Evolutionary conservation across 2,113 vertebrate genomes (phyloP).

Genomic region (Myiozetetes cayanensis): DNA sequence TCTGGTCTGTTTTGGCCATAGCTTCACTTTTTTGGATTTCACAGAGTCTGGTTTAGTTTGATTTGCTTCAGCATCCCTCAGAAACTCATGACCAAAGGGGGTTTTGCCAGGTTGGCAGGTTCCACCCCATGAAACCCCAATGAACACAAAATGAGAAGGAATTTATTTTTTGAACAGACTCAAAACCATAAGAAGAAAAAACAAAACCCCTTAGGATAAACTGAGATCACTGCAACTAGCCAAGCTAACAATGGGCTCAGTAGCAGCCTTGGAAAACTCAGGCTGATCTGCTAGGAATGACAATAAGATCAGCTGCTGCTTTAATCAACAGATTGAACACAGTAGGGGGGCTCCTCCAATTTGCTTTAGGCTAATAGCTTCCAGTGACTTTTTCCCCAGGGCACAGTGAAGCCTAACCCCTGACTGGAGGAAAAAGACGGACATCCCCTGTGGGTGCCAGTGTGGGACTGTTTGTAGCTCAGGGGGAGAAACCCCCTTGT

Average conservation of each 20-base stretch:
- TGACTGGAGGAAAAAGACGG: neutral
- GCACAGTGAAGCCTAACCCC: neutral
- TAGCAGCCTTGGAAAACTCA: constrained; percentile 1
- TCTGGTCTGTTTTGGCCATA: neutral
- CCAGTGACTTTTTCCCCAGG: neutral
- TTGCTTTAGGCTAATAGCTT: constrained; percentile 24
- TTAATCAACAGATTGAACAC: constrained; percentile 48
- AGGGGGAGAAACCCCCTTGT: neutral
- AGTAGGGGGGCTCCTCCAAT: constrained; percentile 20
- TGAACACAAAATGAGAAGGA: neutral
- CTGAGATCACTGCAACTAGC: constrained; percentile 7
- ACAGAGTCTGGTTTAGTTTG: neutral
- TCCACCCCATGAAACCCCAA: neutral
- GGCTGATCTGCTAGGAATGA: constrained; percentile 17
- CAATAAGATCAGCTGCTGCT: constrained; percentile 34
- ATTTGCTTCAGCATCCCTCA: neutral
- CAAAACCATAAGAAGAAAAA: neutral
- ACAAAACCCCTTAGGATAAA: neutral
- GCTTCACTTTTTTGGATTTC: neutral
- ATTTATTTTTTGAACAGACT: neutral
- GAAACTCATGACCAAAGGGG: neutral
- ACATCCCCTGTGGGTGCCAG: neutral
- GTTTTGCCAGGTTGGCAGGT: neutral
- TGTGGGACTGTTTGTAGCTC: neutral
- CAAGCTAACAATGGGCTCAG: neutral